A percentile compares a stretch with the other conserved stretches of the same genome.
phyloP scores from a whole-genome alignment of 2,797 vertebrate species.

The Sebastes hubbsi region DNA sequence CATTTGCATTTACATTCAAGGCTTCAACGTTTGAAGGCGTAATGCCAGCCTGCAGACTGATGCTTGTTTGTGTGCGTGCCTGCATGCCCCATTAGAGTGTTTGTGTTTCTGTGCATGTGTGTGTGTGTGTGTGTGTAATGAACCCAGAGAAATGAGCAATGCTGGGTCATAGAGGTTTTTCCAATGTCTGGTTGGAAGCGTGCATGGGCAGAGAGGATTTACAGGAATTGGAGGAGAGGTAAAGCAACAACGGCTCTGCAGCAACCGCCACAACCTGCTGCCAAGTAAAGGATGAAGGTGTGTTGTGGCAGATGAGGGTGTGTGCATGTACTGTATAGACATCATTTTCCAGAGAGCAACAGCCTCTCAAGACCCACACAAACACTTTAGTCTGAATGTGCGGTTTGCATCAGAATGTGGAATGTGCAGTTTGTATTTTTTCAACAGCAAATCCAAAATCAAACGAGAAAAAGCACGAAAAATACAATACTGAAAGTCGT shows the following conservation, averaged over 20 bases:
- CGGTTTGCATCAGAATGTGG: neutral
- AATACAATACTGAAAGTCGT: no score
- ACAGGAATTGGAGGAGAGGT: slow-evolving; percentile 26
- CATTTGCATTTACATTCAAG: neutral
- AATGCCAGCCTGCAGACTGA: neutral
- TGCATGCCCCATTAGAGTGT: neutral
- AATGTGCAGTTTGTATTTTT: neutral
- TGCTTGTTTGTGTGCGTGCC: neutral
- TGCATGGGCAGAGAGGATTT: slow-evolving; percentile 29
- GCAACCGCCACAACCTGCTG: neutral
- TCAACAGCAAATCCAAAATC: neutral
- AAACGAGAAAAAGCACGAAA: neutral
- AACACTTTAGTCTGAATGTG: neutral
- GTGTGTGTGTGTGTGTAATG: neutral
- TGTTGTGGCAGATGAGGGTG: neutral
- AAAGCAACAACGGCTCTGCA: slow-evolving; percentile 1
- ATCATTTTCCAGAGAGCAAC: neutral
- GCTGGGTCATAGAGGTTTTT: neutral
- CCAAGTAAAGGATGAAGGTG: neutral
- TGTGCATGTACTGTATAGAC: neutral
- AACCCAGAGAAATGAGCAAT: neutral
- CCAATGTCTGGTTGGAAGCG: neutral
- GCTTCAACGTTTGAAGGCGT: neutral
- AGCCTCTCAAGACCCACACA: neutral
- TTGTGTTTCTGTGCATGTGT: neutral